phyloP scores from a whole-genome alignment of 2,113 vertebrate species.

The Hydropotes inermis region DNA sequence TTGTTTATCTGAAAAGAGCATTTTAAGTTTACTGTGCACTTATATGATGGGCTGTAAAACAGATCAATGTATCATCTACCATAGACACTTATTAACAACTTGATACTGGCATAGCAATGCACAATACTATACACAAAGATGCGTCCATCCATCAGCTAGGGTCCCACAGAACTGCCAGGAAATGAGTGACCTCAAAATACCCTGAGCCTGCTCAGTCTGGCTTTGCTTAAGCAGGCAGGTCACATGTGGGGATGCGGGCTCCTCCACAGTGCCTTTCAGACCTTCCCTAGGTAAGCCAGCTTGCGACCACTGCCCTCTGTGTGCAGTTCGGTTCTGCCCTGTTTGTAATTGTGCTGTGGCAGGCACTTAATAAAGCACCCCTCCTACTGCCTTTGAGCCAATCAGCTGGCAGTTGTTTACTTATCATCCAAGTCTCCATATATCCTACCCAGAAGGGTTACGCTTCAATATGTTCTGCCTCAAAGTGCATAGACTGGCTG shows the following conservation, averaged over 20 bases:
- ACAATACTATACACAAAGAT: neutral
- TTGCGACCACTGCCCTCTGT: neutral
- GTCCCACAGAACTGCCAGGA: neutral
- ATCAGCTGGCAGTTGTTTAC: neutral
- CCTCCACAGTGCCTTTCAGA: neutral
- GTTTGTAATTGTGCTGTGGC: neutral
- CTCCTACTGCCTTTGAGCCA: neutral
- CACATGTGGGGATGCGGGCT: neutral
- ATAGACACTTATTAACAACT: neutral
- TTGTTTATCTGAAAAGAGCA: constrained; percentile 11
- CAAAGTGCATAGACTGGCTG: neutral
- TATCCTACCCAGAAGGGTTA: neutral
- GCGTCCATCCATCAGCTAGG: neutral
- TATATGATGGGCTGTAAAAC: neutral
- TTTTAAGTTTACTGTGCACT: constrained; percentile 13
- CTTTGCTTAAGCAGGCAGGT: neutral
- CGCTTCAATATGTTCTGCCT: constrained; percentile 9
- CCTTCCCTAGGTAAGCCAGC: neutral
- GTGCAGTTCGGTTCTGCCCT: neutral
- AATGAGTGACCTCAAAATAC: neutral
- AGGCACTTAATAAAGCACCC: neutral
- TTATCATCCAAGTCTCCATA: neutral
- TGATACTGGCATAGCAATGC: neutral
- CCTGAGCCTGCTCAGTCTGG: neutral
- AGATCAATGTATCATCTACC: neutral